Base-by-base conservation (phyloP, 2,113 vertebrate species). In the Trochalopteron elliotii region DNA sequence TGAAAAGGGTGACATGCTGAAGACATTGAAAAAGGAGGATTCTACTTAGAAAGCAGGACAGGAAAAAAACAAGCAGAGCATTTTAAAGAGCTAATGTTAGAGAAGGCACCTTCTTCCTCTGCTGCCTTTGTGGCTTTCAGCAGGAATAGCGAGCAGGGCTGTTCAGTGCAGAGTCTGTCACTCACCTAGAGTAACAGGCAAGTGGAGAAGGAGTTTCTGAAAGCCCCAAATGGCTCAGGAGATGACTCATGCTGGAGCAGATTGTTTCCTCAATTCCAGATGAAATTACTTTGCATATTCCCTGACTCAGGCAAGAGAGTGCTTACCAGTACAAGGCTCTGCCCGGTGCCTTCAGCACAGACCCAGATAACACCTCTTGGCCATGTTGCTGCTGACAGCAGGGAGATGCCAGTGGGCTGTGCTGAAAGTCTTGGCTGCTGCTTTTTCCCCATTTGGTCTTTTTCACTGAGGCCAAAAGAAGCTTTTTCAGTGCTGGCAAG, bases 221-320 rank as follows among this genome's bases (percentile, higher is more conserved):
- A 78, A 80, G 77, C 72, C 93, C 68, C 72, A 83, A 90, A 90
- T 68, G 79, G 80, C 80, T 91, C 90, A 89, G 96, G 90, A 94
- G 96, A 75, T 96, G 96, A 96, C 75, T 95, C 94, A 89, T 12
- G 7, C 42, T 35, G 69, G 88, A 95, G 75, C 86, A 94, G 94
- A 95, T 93, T 90, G 89, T 89, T 95, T 93, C 92, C 71, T 80
- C 77, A 95, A 89, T 92, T 94, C 83, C 92, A 94, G 88, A 90
- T 97, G 68, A 96, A 96, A 93, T 86, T 87, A 69, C 69, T 95
- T 94, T 88, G 72, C 85, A 42, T 94, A 83, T 94, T 96, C 83
- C 87, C 92, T 96, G 87, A 93, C 79, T 92, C 89, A 96, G 83
- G 71, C 78, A 67, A 19, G 81, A 68, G 85, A 37, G 30, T 11